Evolutionary conservation across 1,140 invertebrate species (phyloP), one percentile per base, ranked within the genome.

Genomic region (Calephelis nemesis): DNA sequence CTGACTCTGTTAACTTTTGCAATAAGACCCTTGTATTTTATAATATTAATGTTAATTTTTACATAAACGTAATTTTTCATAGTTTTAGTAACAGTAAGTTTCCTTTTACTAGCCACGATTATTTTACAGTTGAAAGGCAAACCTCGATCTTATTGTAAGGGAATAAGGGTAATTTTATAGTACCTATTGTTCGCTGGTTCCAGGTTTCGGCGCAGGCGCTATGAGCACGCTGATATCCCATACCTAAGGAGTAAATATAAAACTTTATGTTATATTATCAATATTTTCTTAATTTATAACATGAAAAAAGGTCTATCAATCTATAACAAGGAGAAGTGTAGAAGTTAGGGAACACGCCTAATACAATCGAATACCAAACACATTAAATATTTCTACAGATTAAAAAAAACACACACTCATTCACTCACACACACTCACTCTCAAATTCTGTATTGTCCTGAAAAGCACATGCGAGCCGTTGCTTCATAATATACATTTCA

Each of bases 181-280:
- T 63, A 65, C 77, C 70, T 85, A 90, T 67, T 90, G 84, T 42
- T 85, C 85, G 79, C 85, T 87, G 71, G 84, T 83, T 49, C 80
- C 81, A 10, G 87, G 78, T 15, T 79, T 79, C 0, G 87, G 84
- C 54, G 85, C 76, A 7, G 89, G 88, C 5, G 88, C 84, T 13
- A 95, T 87, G 72, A 96, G 87, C 67, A 94, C 93, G 63, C 94
- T 93, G 74, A 96, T 93, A 79, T 96, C 95, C 88, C 89, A 91
- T 10, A 99, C 96, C 79, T 82, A 42, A 49, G n/a, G 62, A 15
- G 52, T 10, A 3, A 64, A 10, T 11, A 47, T 15, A 40, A 10
- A 30, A 11, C 7, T 63, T 45, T 8, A 45, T n/a, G 8, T 47
- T 47, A 19, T 19, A 7, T 1, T 47, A 45, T 45, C 12, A 45